These are phyloP conservation scores for Bubo scandiacus DNA, from an alignment of 2,113 vertebrate genomes.

Conservation along the genomic window DNA sequence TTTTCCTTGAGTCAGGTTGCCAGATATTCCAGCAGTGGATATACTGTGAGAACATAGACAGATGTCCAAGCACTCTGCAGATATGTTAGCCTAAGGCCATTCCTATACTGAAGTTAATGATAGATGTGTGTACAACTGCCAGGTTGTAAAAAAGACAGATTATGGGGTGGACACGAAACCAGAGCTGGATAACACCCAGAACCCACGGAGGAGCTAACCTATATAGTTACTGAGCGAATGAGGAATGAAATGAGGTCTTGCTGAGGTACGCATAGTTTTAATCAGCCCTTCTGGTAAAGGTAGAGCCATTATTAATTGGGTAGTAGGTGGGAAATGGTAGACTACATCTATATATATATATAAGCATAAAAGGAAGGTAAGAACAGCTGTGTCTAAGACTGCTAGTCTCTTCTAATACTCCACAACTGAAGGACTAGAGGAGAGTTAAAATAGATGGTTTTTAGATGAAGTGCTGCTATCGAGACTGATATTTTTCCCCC, in stretches of 20 bases:
- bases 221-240: background rate
- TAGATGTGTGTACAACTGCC: background rate
- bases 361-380: constrained; percentile 22
- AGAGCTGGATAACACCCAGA: background rate
- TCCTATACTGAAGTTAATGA: background rate
- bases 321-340: constrained; percentile 37
- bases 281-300: background rate
- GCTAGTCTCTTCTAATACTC: constrained; percentile 1
- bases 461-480: background rate
- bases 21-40: background rate
- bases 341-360: constrained; percentile 40
- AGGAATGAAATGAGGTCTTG: background rate
- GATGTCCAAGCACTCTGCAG: too few relatives aligned
- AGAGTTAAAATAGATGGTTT: background rate
- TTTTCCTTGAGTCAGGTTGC: background rate
- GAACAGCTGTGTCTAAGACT: constrained; percentile 1
- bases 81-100: background rate
- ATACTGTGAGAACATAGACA: background rate
- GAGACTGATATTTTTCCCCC: background rate
- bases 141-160: background rate
- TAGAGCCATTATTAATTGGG: constrained; percentile 35
- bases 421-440: background rate
- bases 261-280: background rate
- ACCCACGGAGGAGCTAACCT: background rate
- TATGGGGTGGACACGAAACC: background rate